Base-by-base conservation (phyloP, 2,113 vertebrate genomes). In the Eolophus roseicapilla region DNA sequence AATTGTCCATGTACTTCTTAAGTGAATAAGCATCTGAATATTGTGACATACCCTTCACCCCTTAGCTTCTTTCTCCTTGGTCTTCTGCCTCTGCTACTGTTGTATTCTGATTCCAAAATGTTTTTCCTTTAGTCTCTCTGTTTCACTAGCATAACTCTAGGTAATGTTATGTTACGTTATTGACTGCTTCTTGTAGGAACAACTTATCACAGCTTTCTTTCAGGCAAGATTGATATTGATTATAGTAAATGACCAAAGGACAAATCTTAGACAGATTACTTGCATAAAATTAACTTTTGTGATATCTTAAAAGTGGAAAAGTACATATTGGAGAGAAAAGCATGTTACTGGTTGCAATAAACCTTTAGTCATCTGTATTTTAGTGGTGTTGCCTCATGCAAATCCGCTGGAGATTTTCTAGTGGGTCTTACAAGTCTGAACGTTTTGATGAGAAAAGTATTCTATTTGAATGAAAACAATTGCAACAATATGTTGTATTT, bases 1-100 rank as follows among this genome's bases (percentile, higher is more conserved):
- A 74, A 57, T 83, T 82, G 70, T 19, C 76, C 0, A 0, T 88
- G 29, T 46, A 16, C 82, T 92, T 87, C 69, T 85, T n/a, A 25
- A 95, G 47, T 55, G 76, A 88, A 44, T 21, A 62, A 78, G 35
- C 43, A 23, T n/a, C 25, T 4, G 0, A 41, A 41, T 41, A 68
- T 68, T 74, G 49, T 65, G 82, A 24, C 28, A 21, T 14, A 37
- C 11, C 63, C 76, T 85, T 71, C 47, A 27, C 55, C 64, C 27
- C 25, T 90, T 86, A 80, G 37, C 64, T 77, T 82, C 52, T 46
- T 83, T n/a, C 35, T 88, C 7, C 33, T 62, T 93, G 88, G 10
- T 86, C 49, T 80, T 71, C 29, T 90, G 75, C 82, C 70, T 83
- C 63, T 88, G 64, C 44, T 91, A 5, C 73, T 77, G 73, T 31